Evolutionary conservation across 1,140 invertebrate genomes (phyloP).

Genomic region (Bilobella aurantiaca): DNA sequence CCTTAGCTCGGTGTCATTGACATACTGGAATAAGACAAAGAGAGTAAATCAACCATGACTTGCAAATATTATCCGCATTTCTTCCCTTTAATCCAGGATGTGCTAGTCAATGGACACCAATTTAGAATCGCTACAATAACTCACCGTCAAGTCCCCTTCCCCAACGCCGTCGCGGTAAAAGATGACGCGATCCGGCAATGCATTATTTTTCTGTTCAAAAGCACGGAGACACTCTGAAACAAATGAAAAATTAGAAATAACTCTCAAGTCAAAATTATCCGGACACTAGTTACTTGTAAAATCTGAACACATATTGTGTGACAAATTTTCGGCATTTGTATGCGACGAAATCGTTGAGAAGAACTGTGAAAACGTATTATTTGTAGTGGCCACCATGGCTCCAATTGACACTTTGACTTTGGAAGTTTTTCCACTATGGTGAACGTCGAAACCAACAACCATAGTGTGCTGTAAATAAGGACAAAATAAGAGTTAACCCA

Average conservation of each 20-base stretch:
- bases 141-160: slow-evolving; percentile 36
- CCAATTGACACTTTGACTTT: slow-evolving; percentile 50
- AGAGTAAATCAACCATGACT: neutral
- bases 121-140: too few species aligned
- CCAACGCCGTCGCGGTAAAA: slow-evolving; percentile 42
- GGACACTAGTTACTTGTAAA: slow-evolving; percentile 44
- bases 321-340: slow-evolving; percentile 58
- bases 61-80: too few species aligned
- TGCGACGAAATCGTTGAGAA: slow-evolving; percentile 59
- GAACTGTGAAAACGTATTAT: slow-evolving; percentile 53
- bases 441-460: slow-evolving; percentile 78
- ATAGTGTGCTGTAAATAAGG: slow-evolving; percentile 47
- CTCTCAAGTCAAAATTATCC: neutral
- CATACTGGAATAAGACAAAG: slow-evolving; percentile 41
- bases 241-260: slow-evolving; percentile 7
- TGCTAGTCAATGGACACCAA: too few species aligned
- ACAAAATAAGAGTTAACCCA: neutral
- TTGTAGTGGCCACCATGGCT: slow-evolving; percentile 65
- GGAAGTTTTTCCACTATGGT: slow-evolving; percentile 56
- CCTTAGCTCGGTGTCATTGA: slow-evolving; percentile 42
- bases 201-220: slow-evolving; percentile 31
- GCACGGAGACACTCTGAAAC: slow-evolving; percentile 33
- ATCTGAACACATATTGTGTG: slow-evolving; percentile 50
- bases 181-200: slow-evolving; percentile 35
- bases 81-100: too few species aligned